Evolutionary conservation across 2,797 vertebrate genomes (phyloP), one percentile per base, ranked within the genome.

Genomic region (Myiotriccus ornatus): DNA sequence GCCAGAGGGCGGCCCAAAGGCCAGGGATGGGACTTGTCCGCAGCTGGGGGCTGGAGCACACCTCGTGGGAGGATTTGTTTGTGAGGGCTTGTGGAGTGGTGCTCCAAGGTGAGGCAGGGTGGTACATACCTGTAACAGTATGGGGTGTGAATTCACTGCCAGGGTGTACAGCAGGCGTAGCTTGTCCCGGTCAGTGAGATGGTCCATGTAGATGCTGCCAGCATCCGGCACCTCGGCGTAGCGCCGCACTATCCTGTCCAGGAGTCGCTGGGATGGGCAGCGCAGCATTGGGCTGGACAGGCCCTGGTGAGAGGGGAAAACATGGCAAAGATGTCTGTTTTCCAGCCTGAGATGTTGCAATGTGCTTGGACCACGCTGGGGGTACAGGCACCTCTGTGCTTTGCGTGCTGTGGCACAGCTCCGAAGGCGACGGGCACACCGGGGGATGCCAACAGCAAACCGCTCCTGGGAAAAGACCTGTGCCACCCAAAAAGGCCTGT

Each of bases 171-270:
- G 97, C 37, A 99, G 98, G n/a, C 98, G 97, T 63, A 99, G 91
- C 85, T 98, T 98, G 97, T 98, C 98, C 12, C 96, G 89, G 39
- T 98, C 98, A 0, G 97, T 98, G 62, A 98, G 98, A 91, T 98
- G 98, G 86, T 98, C 98, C 98, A 98, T 98, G 92, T 98, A 98
- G 88, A 98, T 94, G 91, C 98, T 99, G 46, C 98, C 98, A 3
- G 98, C 98, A 0, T 98, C 98, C 0, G 97, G 93, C 87, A 98
- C 98, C 95, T 98, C 98, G 1, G 98, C 98, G 1, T 98, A 98
- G 79, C 98, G 98, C 41, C 98, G 95, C 83, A 98, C 98, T 52
- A 99, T 98, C 14, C 98, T 97, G 91, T 98, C 98, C 94, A 98
- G 94, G 49, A 98, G 98, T 34, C 98, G 95, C 91, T 99, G 98